A percentile compares a stretch with the other conserved stretches of the same genome.
Conservation (phyloP, 35 echinoderm and acorn worm genomes). For the Lytechinus pictus region DNA sequence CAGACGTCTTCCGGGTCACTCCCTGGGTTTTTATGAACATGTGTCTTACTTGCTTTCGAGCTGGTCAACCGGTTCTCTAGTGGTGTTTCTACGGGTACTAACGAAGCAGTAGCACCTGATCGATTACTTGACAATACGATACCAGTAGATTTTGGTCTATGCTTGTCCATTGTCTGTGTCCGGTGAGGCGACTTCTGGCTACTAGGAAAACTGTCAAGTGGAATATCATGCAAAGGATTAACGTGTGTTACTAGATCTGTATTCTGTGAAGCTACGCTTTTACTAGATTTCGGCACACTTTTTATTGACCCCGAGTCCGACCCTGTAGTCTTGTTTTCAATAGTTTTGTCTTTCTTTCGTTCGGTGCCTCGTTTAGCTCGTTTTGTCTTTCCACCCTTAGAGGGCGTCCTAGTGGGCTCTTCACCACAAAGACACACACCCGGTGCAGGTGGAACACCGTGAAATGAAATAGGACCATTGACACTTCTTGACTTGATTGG, state of each 20-base stretch:
- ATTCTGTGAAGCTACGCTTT: constrained; percentile 30
- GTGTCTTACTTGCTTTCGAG: background rate
- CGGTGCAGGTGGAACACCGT: background rate
- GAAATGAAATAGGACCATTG: constrained; percentile 43
- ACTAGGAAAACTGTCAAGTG: background rate
- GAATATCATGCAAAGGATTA: constrained; percentile 43
- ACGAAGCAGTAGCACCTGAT: background rate
- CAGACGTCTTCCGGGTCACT: background rate
- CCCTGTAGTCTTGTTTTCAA: background rate
- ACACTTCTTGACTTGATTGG: constrained; percentile 37
- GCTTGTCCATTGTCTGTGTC: background rate
- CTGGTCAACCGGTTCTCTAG: background rate
- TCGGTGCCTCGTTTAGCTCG: constrained; percentile 15
- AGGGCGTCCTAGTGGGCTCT: background rate
- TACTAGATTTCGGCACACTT: constrained; percentile 31
- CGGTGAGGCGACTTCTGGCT: background rate
- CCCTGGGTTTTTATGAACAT: background rate
- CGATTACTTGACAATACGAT: background rate
- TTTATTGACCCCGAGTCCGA: constrained; percentile 29
- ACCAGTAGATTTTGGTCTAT: background rate
- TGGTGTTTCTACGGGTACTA: background rate
- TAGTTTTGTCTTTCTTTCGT: background rate
- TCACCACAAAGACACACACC: constrained; percentile 33
- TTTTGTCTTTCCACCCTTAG: constrained; percentile 9
- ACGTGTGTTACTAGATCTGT: constrained; percentile 26